A percentile compares a stretch with the other conserved stretches of the same genome.
Evolutionary conservation across 2,113 vertebrate species (phyloP).

Genomic region (Gulo gulo): DNA sequence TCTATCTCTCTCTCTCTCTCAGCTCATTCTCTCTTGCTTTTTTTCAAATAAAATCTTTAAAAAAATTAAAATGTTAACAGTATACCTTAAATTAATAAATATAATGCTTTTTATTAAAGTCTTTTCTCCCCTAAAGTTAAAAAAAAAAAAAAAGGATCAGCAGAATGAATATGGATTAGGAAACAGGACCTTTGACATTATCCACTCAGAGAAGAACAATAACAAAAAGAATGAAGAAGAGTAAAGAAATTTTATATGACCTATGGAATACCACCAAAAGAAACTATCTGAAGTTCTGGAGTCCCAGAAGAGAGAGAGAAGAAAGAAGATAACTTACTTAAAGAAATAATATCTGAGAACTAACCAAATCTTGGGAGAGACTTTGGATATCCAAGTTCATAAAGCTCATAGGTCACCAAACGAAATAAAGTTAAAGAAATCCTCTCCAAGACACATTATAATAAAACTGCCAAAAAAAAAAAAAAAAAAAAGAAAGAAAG

Average conservation of each 20-base stretch:
- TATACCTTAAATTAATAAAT: no score
- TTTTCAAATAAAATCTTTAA: no score
- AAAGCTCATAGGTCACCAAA: neutral
- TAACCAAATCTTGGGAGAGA: neutral
- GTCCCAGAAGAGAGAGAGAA: neutral
- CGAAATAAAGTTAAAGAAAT: neutral
- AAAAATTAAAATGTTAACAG: no score
- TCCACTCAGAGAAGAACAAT: neutral
- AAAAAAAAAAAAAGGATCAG: neutral
- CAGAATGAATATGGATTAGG: neutral
- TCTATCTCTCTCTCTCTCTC: no score
- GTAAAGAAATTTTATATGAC: neutral
- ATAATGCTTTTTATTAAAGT: no score
- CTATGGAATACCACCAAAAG: neutral
- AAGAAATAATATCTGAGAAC: neutral
- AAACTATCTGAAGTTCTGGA: neutral
- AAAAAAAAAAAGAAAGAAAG: neutral
- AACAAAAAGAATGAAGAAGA: neutral
- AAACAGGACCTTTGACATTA: neutral
- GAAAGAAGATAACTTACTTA: neutral
- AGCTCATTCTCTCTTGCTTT: no score
- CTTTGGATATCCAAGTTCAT: neutral
- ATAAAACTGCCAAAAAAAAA: neutral
- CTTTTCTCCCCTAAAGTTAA: no score
- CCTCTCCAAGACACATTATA: neutral